Conservation (phyloP, 2,797 vertebrate genomes). For the Hozukius guyotensis region DNA sequence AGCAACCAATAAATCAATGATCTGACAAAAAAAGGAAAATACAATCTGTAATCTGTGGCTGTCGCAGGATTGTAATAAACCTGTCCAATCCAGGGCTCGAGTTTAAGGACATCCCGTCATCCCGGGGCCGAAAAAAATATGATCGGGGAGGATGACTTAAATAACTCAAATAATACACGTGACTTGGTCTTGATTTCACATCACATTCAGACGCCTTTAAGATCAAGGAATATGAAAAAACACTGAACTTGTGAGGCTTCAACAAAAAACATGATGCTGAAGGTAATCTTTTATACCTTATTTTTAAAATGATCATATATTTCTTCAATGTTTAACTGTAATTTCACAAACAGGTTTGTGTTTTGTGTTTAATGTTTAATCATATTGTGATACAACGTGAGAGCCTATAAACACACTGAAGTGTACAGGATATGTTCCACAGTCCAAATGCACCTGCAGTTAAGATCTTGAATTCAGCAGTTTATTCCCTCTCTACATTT, state of each 20-base stretch:
- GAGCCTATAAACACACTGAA: background rate
- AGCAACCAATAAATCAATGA: background rate
- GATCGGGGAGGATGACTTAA: background rate
- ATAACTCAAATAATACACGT: background rate
- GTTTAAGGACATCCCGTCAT: background rate
- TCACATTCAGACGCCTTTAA: background rate
- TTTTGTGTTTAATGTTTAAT: background rate
- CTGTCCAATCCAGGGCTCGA: background rate
- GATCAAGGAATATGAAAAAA: background rate
- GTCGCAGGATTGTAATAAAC: background rate
- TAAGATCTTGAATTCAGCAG: background rate
- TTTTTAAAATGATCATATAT: background rate
- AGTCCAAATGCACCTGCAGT: background rate
- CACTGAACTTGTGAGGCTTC: background rate
- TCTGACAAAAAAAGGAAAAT: background rate
- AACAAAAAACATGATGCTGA: background rate
- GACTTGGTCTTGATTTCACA: background rate
- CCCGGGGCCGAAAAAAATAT: no score
- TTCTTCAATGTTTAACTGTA: background rate
- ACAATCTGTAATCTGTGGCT: background rate
- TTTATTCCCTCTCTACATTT: slow-evolving; percentile 8
- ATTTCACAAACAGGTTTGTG: background rate
- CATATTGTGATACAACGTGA: background rate
- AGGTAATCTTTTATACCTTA: background rate
- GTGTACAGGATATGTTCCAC: background rate